Evolutionary conservation across 1,140 invertebrate genomes (phyloP), one percentile per base, ranked within the genome.

Genomic region (Conus ventricosus): DNA sequence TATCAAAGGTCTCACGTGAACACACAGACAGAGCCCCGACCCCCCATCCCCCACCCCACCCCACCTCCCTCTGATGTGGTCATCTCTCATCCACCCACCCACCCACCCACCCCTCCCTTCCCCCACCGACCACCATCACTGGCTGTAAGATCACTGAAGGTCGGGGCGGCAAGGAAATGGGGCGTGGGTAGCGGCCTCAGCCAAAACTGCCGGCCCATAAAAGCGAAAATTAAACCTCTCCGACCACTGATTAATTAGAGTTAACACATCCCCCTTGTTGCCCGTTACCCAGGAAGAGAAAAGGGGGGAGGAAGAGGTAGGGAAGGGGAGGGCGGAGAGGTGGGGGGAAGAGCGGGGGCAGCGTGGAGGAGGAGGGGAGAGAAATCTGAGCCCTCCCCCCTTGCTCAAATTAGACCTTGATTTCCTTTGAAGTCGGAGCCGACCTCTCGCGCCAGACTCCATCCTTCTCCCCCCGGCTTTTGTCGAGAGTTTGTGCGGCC

Each of bases 151-250:
- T 39, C 39, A 39, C 39, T 39, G 39, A 39, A 39, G 39, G 39
- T 39, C 39, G 3, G 3, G 39, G 39, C 15, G 51, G 80, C 7
- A 23, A 81, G 80, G 39, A 78, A 71, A 71, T 71, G 67, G 67
- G 67, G 67, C 67, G 67, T 71, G 23, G 80, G 80, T 13, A 51
- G 80, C 80, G 51, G 80, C 39, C 27, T 81, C 25, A 54, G 80
- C 67, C 27, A 67, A 83, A 53, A 17, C 17, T 23, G 53, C 5
- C 57, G 54, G 82, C 20, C 82, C 82, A 84, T 84, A 84, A 84
- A 84, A 84, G 82, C 27, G 82, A 84, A 84, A 84, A 84, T 84
- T 84, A 54, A 84, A 84, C 54, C 82, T 67, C 57, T 67, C 57
- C 5, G n/a, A 39, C 54, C 51, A 6, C 82, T 84, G 82, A 84